Evolutionary conservation across 2,797 vertebrate species (phyloP).

Genomic region (Hephaestus fuliginosus): DNA sequence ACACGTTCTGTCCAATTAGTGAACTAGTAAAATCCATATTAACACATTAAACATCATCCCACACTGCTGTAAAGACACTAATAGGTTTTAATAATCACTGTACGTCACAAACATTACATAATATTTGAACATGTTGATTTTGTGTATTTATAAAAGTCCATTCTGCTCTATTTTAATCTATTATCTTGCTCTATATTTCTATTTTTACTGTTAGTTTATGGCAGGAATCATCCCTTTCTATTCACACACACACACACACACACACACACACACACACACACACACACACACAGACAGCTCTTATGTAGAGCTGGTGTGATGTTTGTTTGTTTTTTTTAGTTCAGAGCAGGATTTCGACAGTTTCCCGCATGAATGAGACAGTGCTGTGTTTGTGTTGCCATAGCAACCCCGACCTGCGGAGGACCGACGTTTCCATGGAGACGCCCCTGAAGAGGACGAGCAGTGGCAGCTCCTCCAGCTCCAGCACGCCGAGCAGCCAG

Average conservation of each 20-base stretch:
- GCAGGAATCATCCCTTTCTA: not conserved
- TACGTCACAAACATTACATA: too few relatives aligned
- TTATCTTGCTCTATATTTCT: too few relatives aligned
- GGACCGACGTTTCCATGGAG: slow-evolving; percentile 91
- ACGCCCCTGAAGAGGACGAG: slow-evolving; percentile 93
- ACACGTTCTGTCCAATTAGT: not conserved
- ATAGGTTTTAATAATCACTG: too few relatives aligned
- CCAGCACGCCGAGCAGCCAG: slow-evolving; percentile 97
- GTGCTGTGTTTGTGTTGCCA: slow-evolving; percentile 54
- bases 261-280: not conserved
- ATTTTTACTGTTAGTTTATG: not conserved
- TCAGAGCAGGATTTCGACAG: not conserved
- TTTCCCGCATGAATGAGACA: slow-evolving; percentile 22
- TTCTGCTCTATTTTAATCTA: too few relatives aligned
- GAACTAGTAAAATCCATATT: too few relatives aligned
- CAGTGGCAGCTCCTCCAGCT: slow-evolving; percentile 97
- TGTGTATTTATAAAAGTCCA: too few relatives aligned
- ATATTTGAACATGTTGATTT: too few relatives aligned
- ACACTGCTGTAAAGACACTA: too few relatives aligned
- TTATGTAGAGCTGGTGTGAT: not conserved
- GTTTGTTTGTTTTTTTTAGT: not conserved
- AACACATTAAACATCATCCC: too few relatives aligned
- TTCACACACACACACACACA: not conserved
- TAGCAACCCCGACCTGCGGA: slow-evolving; percentile 97
- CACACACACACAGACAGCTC: not conserved